These are phyloP conservation scores for Diachasma alloeum DNA, from an alignment of 1,140 invertebrate species.

Conservation along the genomic window DNA sequence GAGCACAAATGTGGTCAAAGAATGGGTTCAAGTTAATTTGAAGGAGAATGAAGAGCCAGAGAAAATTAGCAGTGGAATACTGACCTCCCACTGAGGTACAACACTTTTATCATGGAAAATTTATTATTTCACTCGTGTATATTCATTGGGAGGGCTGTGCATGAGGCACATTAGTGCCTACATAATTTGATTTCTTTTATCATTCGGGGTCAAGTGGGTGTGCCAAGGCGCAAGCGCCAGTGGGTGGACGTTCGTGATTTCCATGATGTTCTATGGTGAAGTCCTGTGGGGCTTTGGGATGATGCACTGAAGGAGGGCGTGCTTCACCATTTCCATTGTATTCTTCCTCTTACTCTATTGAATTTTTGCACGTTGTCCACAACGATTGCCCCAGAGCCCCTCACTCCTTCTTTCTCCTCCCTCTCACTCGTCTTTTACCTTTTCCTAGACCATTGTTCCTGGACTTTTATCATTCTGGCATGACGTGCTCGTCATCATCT, in stretches of 20 bases:
- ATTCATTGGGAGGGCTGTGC: slow-evolving; percentile 11
- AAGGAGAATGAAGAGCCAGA: neutral
- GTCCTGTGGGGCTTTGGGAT: neutral
- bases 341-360: slow-evolving; percentile 18
- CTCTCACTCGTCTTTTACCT: slow-evolving; percentile 1
- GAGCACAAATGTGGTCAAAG: neutral
- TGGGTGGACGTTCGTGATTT: slow-evolving; percentile 34
- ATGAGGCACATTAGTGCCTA: slow-evolving; percentile 42
- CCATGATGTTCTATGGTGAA: slow-evolving; percentile 8
- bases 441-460: slow-evolving; percentile 53
- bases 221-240: slow-evolving; percentile 41
- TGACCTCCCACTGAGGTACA: neutral
- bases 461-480: slow-evolving; percentile 54
- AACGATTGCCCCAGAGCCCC: slow-evolving; percentile 56
- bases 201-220: slow-evolving; percentile 45
- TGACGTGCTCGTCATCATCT: slow-evolving; percentile 50
- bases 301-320: slow-evolving; percentile 30
- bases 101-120: neutral
- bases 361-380: slow-evolving; percentile 45
- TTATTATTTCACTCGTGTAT: neutral
- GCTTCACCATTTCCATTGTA: slow-evolving; percentile 39
- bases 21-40: neutral
- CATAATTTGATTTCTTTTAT: slow-evolving; percentile 50
- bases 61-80: neutral
- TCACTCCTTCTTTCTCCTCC: slow-evolving; percentile 22